Conservation (phyloP, 1,140 invertebrate species). For the Adelges cooleyi region DNA sequence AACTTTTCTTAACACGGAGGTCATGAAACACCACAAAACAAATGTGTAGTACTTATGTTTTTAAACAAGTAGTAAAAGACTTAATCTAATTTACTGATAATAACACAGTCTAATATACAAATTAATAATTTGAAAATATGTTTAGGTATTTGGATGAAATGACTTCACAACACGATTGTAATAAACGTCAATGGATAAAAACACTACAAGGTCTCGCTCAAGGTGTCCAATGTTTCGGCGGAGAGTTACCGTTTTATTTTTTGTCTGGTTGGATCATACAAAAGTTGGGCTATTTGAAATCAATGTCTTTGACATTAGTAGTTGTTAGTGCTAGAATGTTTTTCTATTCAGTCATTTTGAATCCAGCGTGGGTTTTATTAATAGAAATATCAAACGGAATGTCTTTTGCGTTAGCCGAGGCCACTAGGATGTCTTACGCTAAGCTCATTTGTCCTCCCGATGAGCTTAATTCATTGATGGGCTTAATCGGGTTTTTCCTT, state of each 20-base stretch:
- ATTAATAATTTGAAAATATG: no score
- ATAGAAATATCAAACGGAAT: constrained; percentile 77
- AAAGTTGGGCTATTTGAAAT: constrained; percentile 67
- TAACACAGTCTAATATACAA: no score
- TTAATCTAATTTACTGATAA: no score
- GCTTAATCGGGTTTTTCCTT: constrained; percentile 56
- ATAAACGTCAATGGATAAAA: constrained; percentile 50
- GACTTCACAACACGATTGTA: constrained; percentile 40
- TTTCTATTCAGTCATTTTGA: constrained; percentile 63
- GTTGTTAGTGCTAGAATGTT: constrained; percentile 64
- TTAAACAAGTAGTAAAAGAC: no score
- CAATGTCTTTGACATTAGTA: constrained; percentile 67
- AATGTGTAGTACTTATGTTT: no score
- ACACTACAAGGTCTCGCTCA: constrained; percentile 68
- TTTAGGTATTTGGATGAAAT: constrained; percentile 58
- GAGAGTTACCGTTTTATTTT: constrained; percentile 81
- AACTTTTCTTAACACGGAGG: no score
- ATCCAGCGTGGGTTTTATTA: constrained; percentile 71
- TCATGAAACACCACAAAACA: no score
- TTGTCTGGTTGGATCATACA: constrained; percentile 68
- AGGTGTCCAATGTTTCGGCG: constrained; percentile 67
- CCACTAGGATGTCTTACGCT: constrained; percentile 79
- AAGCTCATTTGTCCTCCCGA: constrained; percentile 70
- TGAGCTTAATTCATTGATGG: constrained; percentile 73
- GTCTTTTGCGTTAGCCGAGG: constrained; percentile 78